Conservation (phyloP, 53 echinoderm and acorn worm genomes). For the Holothuria leucospilota region DNA sequence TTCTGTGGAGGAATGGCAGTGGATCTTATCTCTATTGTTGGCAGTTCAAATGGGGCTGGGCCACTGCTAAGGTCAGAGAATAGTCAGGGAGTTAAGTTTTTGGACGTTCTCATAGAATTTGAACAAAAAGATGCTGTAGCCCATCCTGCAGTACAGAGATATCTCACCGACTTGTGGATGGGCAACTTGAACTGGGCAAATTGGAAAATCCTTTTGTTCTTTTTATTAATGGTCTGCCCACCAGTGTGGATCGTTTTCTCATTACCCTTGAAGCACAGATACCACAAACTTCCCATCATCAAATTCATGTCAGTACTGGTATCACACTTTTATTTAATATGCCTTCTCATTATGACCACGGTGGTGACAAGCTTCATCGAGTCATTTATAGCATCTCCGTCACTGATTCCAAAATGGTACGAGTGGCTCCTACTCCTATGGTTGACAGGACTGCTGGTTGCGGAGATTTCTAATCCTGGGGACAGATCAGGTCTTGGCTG, state of each 20-base stretch:
- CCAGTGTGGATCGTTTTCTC: conserved; percentile 91
- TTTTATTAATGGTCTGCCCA: conserved; percentile 81
- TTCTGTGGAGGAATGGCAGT: conserved; percentile 96
- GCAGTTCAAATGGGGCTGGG: conserved; percentile 83
- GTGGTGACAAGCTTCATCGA: conserved; percentile 89
- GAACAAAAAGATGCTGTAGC: conserved; percentile 98
- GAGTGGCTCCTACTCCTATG: conserved; percentile 93
- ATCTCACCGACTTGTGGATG: conserved; percentile 95
- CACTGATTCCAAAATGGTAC: conserved; percentile 82
- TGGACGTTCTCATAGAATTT: conserved; percentile 93
- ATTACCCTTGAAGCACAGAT: conserved; percentile 81
- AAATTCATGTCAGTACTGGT: conserved; percentile 97
- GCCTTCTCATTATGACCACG: conserved; percentile 79
- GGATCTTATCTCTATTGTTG: conserved; percentile 84
- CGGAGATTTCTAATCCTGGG: conserved; percentile 89
- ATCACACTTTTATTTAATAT: conserved; percentile 89
- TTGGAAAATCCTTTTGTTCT: conserved; percentile 89
- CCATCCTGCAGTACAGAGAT: conserved; percentile 94
- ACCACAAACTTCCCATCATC: conserved; percentile 95
- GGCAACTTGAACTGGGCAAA: conserved; percentile 90
- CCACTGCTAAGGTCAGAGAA: conserved; percentile 80
- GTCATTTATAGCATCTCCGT: conserved; percentile 67
- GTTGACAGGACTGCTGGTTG: conserved; percentile 88
- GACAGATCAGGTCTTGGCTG: conserved; percentile 92
- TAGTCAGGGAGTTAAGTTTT: conserved; percentile 77